A percentile compares a stretch with the other conserved stretches of the same genome.
These are phyloP conservation scores for Cinclus mexicanus DNA, from an alignment of 2,113 vertebrate genomes.

Conservation along the genomic window DNA sequence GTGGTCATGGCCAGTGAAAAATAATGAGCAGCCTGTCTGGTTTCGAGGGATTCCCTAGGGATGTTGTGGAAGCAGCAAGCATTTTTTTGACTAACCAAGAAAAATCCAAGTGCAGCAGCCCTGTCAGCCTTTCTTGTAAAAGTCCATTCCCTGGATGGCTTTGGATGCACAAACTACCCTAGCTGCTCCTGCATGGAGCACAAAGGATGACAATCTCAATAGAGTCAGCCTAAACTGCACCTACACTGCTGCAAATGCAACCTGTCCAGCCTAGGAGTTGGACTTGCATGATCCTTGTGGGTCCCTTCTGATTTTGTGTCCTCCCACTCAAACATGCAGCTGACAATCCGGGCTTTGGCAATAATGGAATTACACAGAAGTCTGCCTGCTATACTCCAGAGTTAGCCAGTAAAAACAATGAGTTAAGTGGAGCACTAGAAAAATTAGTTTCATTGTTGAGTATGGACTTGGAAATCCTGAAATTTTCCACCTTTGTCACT, in stretches of 20 bases:
- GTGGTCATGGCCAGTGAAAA: background rate
- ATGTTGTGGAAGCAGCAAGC: background rate
- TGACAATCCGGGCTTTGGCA: background rate
- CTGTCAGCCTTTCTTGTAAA: conserved; percentile 12
- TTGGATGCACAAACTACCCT: background rate
- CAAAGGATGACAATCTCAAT: accelerated
- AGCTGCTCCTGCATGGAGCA: background rate
- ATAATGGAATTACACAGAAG: background rate
- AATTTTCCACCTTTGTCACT: background rate
- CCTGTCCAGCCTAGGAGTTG: background rate
- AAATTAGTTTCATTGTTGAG: background rate
- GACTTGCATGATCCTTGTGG: background rate
- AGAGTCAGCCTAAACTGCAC: background rate
- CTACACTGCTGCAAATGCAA: background rate
- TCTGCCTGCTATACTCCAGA: background rate
- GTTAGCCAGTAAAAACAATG: background rate
- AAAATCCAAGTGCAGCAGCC: conserved; percentile 16
- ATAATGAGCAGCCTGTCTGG: background rate
- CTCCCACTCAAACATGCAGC: accelerated
- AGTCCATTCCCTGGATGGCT: background rate
- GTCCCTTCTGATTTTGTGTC: background rate
- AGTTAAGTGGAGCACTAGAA: background rate
- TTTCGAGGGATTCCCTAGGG: conserved; percentile 9
- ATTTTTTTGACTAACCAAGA: background rate
- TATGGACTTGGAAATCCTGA: background rate